Conservation (phyloP, 1,140 invertebrate genomes). For the Mycetomoellerius zeteki region DNA sequence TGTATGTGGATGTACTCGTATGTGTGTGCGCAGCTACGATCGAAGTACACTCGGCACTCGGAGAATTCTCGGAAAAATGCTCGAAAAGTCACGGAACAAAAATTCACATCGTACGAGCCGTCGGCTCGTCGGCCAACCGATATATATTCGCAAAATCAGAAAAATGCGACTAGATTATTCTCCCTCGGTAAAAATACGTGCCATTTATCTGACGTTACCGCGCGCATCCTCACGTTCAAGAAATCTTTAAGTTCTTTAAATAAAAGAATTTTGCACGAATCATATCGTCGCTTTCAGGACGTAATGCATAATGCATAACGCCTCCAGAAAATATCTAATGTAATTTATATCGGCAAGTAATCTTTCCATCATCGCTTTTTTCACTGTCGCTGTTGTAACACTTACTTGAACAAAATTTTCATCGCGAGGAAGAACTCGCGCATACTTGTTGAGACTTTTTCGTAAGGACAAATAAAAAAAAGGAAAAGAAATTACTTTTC, state of each 20-base stretch:
- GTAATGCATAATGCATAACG: background rate
- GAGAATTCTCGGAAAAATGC: slow-evolving; percentile 36
- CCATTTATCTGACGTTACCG: slow-evolving; percentile 48
- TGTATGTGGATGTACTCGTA: background rate
- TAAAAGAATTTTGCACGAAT: background rate
- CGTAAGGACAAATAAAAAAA: background rate
- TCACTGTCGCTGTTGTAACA: background rate
- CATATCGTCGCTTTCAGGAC: background rate
- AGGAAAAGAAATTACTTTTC: background rate
- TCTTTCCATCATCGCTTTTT: background rate
- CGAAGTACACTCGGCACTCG: slow-evolving; percentile 22
- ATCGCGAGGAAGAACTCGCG: background rate
- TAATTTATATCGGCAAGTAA: slow-evolving; percentile 19
- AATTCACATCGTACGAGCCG: slow-evolving; percentile 5
- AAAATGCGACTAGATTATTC: slow-evolving; percentile 53
- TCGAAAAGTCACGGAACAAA: slow-evolving; percentile 45
- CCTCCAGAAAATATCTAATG: slow-evolving; percentile 16
- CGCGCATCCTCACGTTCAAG: background rate
- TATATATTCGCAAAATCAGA: slow-evolving; percentile 40
- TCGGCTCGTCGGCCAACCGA: slow-evolving; percentile 24
- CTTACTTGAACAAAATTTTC: slow-evolving; percentile 25
- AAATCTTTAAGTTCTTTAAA: slow-evolving; percentile 29
- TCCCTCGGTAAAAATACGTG: slow-evolving; percentile 26
- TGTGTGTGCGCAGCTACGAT: background rate
- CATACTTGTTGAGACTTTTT: background rate